Evolutionary conservation across 2,797 vertebrate genomes (phyloP).

Genomic region (Sebastes diploproa): DNA sequence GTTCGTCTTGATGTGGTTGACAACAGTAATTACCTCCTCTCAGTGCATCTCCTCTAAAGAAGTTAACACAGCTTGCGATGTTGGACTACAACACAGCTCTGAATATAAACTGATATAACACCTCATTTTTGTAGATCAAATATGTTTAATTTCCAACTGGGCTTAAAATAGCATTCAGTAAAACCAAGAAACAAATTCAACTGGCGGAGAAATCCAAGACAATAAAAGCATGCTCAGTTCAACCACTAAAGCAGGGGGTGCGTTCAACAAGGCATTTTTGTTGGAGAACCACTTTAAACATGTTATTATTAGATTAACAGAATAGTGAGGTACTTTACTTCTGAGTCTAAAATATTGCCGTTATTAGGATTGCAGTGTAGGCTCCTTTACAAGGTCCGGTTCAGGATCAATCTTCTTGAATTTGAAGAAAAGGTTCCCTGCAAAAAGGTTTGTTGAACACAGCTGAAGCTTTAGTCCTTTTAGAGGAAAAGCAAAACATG

Average conservation of each 20-base stretch:
- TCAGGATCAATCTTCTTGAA: neutral
- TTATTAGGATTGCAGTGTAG: neutral
- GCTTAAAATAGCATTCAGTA: conserved; percentile 56
- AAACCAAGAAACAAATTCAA: conserved; percentile 43
- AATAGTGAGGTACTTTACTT: conserved; percentile 27
- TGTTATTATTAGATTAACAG: conserved; percentile 57
- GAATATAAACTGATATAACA: neutral
- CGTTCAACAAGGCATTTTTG: conserved; percentile 43
- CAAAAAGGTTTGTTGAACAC: conserved; percentile 47
- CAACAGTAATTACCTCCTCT: conserved; percentile 32
- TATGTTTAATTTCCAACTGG: conserved; percentile 53
- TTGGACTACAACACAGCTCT: rapidly evolving
- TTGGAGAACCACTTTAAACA: conserved; percentile 37
- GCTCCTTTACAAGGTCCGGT: neutral
- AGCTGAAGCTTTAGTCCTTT: conserved; percentile 16
- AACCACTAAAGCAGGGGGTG: conserved; percentile 26
- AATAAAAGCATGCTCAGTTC: conserved; percentile 65
- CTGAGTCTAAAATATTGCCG: conserved; percentile 13
- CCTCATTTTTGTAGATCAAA: conserved; percentile 36
- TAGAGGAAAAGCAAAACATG: conserved; percentile 15
- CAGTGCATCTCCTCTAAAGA: neutral
- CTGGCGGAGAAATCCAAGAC: conserved; percentile 43
- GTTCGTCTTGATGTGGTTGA: conserved; percentile 5
- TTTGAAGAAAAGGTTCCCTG: neutral
- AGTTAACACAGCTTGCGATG: neutral